A percentile compares a stretch with the other conserved stretches of the same genome.
phyloP scores from a whole-genome alignment of 2,888 invertebrate genomes.

The Thera britannica region DNA sequence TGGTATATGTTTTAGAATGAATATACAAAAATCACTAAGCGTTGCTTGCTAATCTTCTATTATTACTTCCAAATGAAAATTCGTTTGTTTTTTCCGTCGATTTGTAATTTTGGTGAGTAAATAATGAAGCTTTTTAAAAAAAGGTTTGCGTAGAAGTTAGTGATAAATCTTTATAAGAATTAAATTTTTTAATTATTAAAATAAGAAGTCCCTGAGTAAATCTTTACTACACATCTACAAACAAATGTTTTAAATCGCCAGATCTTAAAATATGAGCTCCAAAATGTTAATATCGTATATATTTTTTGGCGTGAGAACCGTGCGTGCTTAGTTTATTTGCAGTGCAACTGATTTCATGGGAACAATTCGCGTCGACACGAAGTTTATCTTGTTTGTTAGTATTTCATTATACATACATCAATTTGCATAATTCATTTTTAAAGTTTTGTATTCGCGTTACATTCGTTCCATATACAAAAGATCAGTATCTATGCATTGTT shows the following conservation, averaged over 20 bases:
- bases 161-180: too few relatives aligned
- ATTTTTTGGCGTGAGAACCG: conserved; percentile 41
- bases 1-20: too few relatives aligned
- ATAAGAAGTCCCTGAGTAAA: too few relatives aligned
- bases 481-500: conserved; percentile 5
- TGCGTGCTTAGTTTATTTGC: conserved; percentile 43
- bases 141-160: too few relatives aligned
- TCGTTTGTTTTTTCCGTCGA: too few relatives aligned
- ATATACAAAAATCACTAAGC: too few relatives aligned
- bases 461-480: conserved; percentile 18
- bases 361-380: conserved; percentile 45
- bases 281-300: conserved; percentile 29
- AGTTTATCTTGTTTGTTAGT: conserved; percentile 43
- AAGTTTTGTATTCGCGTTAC: conserved; percentile 24
- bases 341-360: conserved; percentile 58
- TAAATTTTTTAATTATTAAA: too few relatives aligned
- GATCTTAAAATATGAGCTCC: conserved; percentile 5
- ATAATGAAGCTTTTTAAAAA: too few relatives aligned
- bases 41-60: too few relatives aligned
- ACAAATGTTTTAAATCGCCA: background rate
- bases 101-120: too few relatives aligned
- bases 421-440: conserved; percentile 28
- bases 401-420: conserved; percentile 34
- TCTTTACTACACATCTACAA: too few relatives aligned
- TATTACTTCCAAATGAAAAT: too few relatives aligned